Evolutionary conservation across 2,113 vertebrate genomes (phyloP), one percentile per base, ranked within the genome.

Genomic region (Grallaria varia): DNA sequence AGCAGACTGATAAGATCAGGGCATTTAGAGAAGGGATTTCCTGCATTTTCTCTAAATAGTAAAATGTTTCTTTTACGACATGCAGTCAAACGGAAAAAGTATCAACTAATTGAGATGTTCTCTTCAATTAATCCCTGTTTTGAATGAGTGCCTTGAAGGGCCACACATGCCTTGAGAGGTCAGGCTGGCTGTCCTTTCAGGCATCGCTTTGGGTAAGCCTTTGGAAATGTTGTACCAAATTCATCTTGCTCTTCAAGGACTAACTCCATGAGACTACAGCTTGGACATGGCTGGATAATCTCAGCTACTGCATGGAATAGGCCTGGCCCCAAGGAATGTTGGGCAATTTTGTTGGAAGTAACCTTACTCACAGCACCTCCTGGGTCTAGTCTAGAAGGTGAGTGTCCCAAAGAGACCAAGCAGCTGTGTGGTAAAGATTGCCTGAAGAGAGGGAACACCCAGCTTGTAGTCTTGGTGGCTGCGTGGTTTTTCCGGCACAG

Each of bases 81-180:
- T 71, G 39, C 21, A 47, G 68, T 50, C 92, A 88, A 92, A 93
- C 0, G 4, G 80, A 63, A 90, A 84, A 90, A 90, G 35, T 44
- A 89, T 84, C 72, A 75, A 21, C 68, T 93, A 83, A 90, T 67
- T 86, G 69, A 90, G 89, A 84, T 82, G 60, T 92, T 86, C 86
- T 84, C 73, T 89, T 95, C 63, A 77, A 56, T 92, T 95, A 96
- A 77, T 78, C 52, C 73, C 27, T 10, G 5, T 73, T 92, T 89
- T 86, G 55, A 88, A 92, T 62, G 23, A 90, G 47, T 67, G 55
- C 55, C 76, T 50, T 40, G 64, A 74, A 74, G 33, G 35, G 35
- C 42, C 27, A 55, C 5, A 6, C 15, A 15, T 37, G 50, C 16
- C 18, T 74, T 69, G 31, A 93, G 35, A 81, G 42, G 39, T 24